Base-by-base conservation (phyloP, 2,113 vertebrate genomes). In the Anser cygnoides region DNA sequence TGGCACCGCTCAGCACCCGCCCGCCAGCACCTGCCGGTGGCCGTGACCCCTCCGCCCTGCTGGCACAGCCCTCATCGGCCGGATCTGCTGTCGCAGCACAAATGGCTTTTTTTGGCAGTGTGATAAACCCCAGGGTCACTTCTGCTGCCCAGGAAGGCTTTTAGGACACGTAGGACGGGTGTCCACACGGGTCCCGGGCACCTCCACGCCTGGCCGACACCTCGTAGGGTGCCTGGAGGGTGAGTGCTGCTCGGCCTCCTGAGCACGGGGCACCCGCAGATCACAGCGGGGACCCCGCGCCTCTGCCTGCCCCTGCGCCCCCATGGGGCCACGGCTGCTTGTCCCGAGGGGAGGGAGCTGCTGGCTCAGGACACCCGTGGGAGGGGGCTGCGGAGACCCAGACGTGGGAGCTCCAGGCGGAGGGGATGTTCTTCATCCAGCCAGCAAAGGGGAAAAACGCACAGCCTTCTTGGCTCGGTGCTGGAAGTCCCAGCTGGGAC, bases 341-440 rank as follows among this genome's bases (percentile, higher is more conserved):
- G 61, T 52, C 12, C 50, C 9, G 7, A 2, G 1, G 31, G 41
- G 58, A 66, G 18, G 74, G 39, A 58, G 17, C 67, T 66, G 22
- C 35, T 68, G 59, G 11, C 29, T 84, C 55, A 8, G 1, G 1
- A 20, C 4, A 44, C 31, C 26, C 8, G 0, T 3, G 43, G 57
- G 61, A 41, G n/a, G 62, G 26, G 13, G 43, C 55, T 61, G 61
- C 23, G 25, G 50, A 43, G 29, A 29, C 57, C 74, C n/a, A 6
- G 33, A 17, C 0, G 0, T 9, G 10, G 75, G 16, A 35, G 46
- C 2, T 39, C 28, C 3, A 1, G 17, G 18, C 66, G 11, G 44
- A 46, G 12, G 10, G 13, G 13, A 55, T 13, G 1, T 29, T 43
- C 37, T 41, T 79, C 29, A 10, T 6, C 22, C 54, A 54, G 58